Evolutionary conservation across 2,888 invertebrate genomes (phyloP).

Genomic region (Athalia cordata): DNA sequence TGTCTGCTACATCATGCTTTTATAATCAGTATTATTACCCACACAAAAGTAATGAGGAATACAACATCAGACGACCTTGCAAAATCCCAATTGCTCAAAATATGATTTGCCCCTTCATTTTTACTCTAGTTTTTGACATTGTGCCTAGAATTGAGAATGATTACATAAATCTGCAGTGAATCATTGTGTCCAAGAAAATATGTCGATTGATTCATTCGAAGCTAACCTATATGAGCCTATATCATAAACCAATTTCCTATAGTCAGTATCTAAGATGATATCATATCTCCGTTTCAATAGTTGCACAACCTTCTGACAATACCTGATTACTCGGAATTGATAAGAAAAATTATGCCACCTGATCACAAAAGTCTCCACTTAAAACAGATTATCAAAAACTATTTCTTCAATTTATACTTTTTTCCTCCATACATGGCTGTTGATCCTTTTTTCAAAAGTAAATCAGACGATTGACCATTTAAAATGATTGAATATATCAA

Average conservation of each 20-base stretch:
- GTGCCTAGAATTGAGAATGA: background rate
- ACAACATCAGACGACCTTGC: background rate
- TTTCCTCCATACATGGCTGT: background rate
- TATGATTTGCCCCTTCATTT: background rate
- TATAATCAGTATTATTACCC: too few relatives aligned
- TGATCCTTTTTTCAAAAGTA: too few relatives aligned
- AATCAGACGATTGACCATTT: too few relatives aligned
- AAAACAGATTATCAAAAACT: background rate
- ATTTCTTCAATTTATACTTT: background rate
- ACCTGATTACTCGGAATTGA: conserved; percentile 37
- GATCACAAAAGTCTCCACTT: conserved; percentile 1
- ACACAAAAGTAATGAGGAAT: background rate
- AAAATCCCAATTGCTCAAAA: conserved; percentile 9
- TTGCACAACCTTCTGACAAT: conserved; percentile 52
- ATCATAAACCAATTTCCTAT: conserved; percentile 53
- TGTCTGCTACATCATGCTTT: too few relatives aligned
- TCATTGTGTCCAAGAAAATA: background rate
- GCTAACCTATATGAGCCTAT: conserved; percentile 7
- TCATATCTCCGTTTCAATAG: conserved; percentile 61
- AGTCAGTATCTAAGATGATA: conserved; percentile 59
- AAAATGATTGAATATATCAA: too few relatives aligned
- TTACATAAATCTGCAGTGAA: background rate
- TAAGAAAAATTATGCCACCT: conserved; percentile 37
- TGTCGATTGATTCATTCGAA: conserved; percentile 33
- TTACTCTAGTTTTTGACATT: background rate